Percentiles rank a stretch among this genome's conserved stretches.
phyloP scores from a whole-genome alignment of 1,140 invertebrate genomes.

The Scaptomyza pallida region DNA sequence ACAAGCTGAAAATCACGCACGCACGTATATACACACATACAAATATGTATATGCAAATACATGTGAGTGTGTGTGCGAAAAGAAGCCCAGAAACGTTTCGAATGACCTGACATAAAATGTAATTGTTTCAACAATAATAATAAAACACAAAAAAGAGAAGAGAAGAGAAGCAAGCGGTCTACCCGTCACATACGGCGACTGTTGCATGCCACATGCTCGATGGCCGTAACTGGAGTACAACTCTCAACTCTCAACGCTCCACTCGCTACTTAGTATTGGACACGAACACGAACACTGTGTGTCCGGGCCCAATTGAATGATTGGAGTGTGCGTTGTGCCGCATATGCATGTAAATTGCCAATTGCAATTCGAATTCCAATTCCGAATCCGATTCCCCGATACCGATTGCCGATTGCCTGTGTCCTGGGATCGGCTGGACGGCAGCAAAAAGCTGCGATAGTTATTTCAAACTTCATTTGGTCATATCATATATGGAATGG shows the following conservation, averaged over 20 bases:
- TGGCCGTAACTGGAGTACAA: background rate
- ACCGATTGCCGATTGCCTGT: constrained; percentile 34
- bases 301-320: constrained; percentile 66
- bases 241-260: background rate
- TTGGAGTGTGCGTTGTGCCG: constrained; percentile 73
- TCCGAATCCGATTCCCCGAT: constrained; percentile 56
- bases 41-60: background rate
- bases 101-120: constrained; percentile 57
- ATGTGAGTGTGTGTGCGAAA: constrained; percentile 21
- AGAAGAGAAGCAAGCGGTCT: no score
- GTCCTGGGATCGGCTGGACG: background rate
- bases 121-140: constrained; percentile 67
- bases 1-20: constrained; percentile 20
- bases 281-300: constrained; percentile 25
- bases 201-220: background rate
- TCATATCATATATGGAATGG: background rate
- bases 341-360: constrained; percentile 78
- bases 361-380: constrained; percentile 73
- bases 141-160: no score
- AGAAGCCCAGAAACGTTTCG: background rate
- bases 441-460: constrained; percentile 1
- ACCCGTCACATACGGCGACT: constrained; percentile 10
- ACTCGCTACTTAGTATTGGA: constrained; percentile 63
- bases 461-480: constrained; percentile 4
- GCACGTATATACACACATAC: constrained; percentile 41